phyloP scores from a whole-genome alignment of 1,140 invertebrate species.

The Liolophura sinensis region DNA sequence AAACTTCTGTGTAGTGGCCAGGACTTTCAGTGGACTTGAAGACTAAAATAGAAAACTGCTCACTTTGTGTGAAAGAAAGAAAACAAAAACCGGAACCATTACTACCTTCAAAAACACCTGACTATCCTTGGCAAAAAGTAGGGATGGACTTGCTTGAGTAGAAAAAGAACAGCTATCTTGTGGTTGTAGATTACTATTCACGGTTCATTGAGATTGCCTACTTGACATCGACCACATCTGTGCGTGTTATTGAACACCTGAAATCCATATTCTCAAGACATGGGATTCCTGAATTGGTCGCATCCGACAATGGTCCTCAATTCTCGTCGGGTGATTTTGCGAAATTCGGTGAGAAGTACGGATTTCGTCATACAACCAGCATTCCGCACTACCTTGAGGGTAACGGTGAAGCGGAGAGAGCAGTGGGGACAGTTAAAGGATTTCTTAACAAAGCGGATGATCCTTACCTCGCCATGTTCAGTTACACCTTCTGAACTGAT shows the following conservation, averaged over 20 bases:
- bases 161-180: conserved; percentile 10
- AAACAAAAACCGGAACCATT: conserved; percentile 12
- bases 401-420: conserved; percentile 31
- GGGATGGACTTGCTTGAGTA: conserved; percentile 19
- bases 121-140: conserved; percentile 20
- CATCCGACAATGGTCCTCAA: conserved; percentile 53
- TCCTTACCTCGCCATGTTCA: conserved; percentile 14
- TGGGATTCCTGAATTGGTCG: conserved; percentile 20
- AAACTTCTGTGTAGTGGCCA: not conserved
- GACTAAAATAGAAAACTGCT: not conserved
- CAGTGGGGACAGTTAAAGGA: conserved; percentile 27
- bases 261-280: conserved; percentile 29
- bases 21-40: no score
- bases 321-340: conserved; percentile 52
- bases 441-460: conserved; percentile 22
- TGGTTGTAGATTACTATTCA: conserved; percentile 24
- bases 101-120: conserved; percentile 10
- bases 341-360: conserved; percentile 53
- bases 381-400: conserved; percentile 39
- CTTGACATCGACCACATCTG: conserved; percentile 7
- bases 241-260: conserved; percentile 9
- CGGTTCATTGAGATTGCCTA: conserved; percentile 16
- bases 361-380: conserved; percentile 49
- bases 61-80: not conserved
- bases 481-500: no score